Base-by-base conservation (phyloP, 2,113 vertebrate species). In the Brachypodius melanocephalos region DNA sequence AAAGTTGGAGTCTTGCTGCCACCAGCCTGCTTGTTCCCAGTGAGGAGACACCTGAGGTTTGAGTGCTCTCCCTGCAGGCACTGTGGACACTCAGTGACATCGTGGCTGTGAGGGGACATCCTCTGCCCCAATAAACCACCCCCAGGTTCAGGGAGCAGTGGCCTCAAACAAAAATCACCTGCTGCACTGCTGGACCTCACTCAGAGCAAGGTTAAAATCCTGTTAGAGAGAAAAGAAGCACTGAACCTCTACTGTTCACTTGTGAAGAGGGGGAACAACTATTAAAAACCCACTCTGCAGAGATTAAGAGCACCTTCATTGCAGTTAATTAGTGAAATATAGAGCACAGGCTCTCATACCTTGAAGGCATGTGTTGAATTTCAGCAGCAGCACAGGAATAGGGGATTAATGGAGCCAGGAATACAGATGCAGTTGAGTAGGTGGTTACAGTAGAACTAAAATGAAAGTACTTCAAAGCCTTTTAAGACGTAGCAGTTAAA, bases 401-500 rank as follows among this genome's bases (percentile, higher is more conserved):
- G 75, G 74, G 63, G 57, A 75, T 83, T 92, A 74, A 66, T 71
- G 55, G 84, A 92, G 77, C 55, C 52, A 48, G 77, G 73, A 86
- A 20, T 58, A 17, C 28, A 62, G 71, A 68, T 68, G 45, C 5
- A 1, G 21, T 18, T 84, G 85, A 93, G 78, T 88, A 72, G 88
- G 90, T 93, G 88, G 74, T 83, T 88, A 45, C 58, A 68, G 71
- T 29, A 29, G 34, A 14, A 78, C 34, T 49, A 46, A 92, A 95
- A 82, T 72, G 66, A 62, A 93, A 92, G 45, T 45, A 43, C 71
- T 92, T 91, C 45, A 65, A 43, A 94, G 48, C 9, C 2, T 63
- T 78, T 68, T 79, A 36, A 93, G 74, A 93, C 88, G 45, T 88
- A 43, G 57, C 68, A 68, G 82, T 85, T 93, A 46, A 90, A 88